These are phyloP conservation scores for Galerucella nymphaeae DNA, from an alignment of 2,888 invertebrate genomes.

Conservation along the genomic window DNA sequence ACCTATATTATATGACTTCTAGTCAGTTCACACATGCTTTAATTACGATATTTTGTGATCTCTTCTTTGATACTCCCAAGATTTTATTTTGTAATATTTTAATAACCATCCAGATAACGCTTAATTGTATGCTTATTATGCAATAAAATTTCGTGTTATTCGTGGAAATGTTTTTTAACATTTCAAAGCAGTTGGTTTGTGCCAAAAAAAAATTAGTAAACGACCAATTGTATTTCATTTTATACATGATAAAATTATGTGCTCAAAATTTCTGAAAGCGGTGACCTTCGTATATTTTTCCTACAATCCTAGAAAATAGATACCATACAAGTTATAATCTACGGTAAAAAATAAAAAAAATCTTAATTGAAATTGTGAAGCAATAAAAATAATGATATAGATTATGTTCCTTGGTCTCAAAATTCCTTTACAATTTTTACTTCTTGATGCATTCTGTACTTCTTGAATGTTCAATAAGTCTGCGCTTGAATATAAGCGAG, in stretches of 20 bases:
- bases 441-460: too few species aligned
- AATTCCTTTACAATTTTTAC: too few species aligned
- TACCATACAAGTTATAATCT: neutral
- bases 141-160: neutral
- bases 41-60: slow-evolving; percentile 49
- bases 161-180: neutral
- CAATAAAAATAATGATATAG: too few species aligned
- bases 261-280: slow-evolving; percentile 36
- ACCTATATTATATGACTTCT: slow-evolving; percentile 45
- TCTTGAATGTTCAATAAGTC: too few species aligned
- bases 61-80: slow-evolving; percentile 43
- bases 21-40: slow-evolving; percentile 50
- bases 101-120: neutral
- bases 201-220: slow-evolving; percentile 48
- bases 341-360: too few species aligned
- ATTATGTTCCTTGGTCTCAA: too few species aligned
- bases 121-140: neutral
- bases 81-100: neutral
- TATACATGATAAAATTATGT: slow-evolving; percentile 11
- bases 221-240: slow-evolving; percentile 48
- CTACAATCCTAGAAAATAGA: neutral
- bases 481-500: too few species aligned
- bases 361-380: too few species aligned
- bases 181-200: slow-evolving; percentile 42
- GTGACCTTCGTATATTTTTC: neutral